A percentile compares a stretch with the other conserved stretches of the same genome.
Conservation (phyloP, 2,113 vertebrate species). For the Pomatorhinus ruficollis region DNA sequence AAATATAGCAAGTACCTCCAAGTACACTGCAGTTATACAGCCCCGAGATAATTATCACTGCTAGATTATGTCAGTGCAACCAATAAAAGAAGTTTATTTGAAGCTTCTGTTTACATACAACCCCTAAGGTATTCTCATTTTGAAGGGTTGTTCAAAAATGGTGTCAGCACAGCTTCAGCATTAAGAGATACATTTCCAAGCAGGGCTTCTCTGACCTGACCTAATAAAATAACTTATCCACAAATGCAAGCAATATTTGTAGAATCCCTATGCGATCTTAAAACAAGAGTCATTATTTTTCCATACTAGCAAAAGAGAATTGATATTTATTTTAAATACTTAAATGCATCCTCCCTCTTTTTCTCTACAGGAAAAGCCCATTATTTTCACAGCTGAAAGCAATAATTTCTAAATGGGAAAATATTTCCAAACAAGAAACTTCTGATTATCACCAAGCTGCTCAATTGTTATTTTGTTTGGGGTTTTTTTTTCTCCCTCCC, state of each 20-base stretch:
- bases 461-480: conserved; percentile 22
- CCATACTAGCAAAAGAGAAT: conserved; percentile 24
- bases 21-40: neutral
- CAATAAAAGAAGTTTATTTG: neutral
- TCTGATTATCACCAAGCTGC: conserved; percentile 42
- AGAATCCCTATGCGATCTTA: neutral
- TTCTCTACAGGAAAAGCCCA: conserved; percentile 29
- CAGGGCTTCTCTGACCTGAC: neutral
- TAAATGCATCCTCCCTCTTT: neutral
- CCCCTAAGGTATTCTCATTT: neutral
- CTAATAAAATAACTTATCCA: conserved; percentile 21
- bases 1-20: neutral
- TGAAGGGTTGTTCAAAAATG: neutral
- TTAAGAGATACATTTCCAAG: neutral
- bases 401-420: conserved; percentile 62
- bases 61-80: neutral
- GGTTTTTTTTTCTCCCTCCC: neutral
- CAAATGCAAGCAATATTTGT: neutral
- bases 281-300: neutral
- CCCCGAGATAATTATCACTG: neutral
- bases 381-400: conserved; percentile 75
- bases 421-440: conserved; percentile 57
- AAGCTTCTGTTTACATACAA: neutral
- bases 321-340: conserved; percentile 65
- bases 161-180: neutral